Conservation (phyloP, 2,797 vertebrate genomes). For the Dipus sagitta region DNA sequence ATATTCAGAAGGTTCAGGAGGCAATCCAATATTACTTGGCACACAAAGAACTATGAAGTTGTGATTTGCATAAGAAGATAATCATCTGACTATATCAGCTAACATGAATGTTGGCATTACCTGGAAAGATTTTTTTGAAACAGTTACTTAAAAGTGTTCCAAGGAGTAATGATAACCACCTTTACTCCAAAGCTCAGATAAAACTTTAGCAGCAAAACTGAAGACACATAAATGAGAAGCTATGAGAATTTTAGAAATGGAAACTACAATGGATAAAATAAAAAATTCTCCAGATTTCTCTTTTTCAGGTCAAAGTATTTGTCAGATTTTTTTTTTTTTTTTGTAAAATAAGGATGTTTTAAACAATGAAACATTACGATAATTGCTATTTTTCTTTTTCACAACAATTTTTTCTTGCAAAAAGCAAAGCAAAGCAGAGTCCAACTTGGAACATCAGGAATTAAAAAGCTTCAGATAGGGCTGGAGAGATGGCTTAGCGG, state of each 20-base stretch:
- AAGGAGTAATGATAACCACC: neutral
- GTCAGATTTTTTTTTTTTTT: neutral
- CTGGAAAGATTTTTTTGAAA: neutral
- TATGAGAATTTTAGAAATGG: neutral
- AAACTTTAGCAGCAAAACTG: neutral
- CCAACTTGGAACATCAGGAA: neutral
- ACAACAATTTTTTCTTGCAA: neutral
- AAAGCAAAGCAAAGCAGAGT: neutral
- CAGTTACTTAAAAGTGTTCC: neutral
- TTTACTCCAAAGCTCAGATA: neutral
- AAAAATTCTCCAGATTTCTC: neutral
- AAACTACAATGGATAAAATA: neutral
- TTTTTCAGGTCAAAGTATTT: neutral
- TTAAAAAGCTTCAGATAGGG: neutral
- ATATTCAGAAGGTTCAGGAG: neutral
- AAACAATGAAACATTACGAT: conserved; percentile 21
- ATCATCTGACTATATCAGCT: neutral
- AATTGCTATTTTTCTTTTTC: conserved; percentile 1
- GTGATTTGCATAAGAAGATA: neutral
- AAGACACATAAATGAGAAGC: neutral
- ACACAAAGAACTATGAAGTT: neutral
- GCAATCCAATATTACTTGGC: neutral
- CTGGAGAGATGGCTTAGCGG: too few species aligned
- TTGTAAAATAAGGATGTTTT: neutral
- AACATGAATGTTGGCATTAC: neutral